Evolutionary conservation across 2,113 vertebrate species (phyloP).

Genomic region (Neotoma lepida): DNA sequence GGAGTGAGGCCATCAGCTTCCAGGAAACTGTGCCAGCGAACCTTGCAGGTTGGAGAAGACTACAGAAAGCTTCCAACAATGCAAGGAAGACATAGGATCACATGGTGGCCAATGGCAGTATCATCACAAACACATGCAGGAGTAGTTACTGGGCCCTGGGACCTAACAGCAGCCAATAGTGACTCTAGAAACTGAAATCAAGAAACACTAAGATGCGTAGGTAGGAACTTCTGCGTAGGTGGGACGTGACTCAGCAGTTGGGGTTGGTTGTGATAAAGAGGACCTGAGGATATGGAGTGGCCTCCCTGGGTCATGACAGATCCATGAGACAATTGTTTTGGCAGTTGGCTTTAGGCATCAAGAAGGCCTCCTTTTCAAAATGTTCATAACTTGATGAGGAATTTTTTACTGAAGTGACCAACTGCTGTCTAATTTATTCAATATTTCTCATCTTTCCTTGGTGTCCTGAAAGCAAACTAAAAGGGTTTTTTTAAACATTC

Average conservation of each 20-base stretch:
- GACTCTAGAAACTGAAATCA: not conserved
- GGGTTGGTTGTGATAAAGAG: not conserved
- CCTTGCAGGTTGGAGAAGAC: not conserved
- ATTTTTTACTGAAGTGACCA: not conserved
- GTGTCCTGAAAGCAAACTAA: not conserved
- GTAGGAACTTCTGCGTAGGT: not conserved
- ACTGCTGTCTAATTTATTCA: not conserved
- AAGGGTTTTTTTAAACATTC: not conserved
- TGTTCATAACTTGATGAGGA: not conserved
- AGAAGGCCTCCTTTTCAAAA: not conserved
- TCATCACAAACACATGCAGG: not conserved
- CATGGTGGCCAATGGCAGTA: not conserved
- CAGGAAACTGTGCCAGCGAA: too few relatives aligned
- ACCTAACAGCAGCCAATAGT: not conserved
- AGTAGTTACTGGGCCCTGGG: not conserved
- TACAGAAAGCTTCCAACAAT: not conserved
- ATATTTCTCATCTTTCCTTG: not conserved
- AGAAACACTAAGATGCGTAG: not conserved
- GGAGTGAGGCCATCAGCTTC: not conserved
- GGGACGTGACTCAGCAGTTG: too few relatives aligned
- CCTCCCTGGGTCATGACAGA: not conserved
- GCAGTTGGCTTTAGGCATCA: too few relatives aligned
- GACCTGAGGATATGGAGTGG: fast-evolving
- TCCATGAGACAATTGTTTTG: fast-evolving
- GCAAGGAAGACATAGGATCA: not conserved